These are phyloP conservation scores for Crocodylus rhombifer DNA, from an alignment of 2,797 vertebrate genomes.

Conservation along the genomic window DNA sequence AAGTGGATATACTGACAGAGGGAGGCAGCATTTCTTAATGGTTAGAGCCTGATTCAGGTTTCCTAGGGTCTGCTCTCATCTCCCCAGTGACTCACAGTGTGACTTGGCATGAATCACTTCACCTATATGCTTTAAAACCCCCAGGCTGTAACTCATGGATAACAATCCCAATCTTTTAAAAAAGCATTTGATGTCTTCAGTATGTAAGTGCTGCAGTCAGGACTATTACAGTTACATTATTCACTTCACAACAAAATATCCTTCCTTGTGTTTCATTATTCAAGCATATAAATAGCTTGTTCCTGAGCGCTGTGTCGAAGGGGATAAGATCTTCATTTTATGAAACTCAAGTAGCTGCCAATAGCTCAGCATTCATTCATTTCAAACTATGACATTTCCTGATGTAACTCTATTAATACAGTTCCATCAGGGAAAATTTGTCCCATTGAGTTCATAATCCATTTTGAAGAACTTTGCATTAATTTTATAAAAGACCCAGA, in stretches of 20 bases:
- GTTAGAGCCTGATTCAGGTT: neutral
- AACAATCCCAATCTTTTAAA: neutral
- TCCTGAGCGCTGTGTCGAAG: neutral
- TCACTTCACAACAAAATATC: neutral
- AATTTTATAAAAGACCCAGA: neutral
- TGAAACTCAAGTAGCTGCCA: neutral
- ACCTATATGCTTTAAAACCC: neutral
- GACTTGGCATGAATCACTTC: neutral
- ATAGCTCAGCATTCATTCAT: slow-evolving; percentile 11
- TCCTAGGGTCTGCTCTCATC: neutral
- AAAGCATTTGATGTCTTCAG: neutral
- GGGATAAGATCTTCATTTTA: slow-evolving; percentile 8
- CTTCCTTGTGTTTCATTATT: neutral
- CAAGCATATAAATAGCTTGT: neutral
- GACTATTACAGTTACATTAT: neutral
- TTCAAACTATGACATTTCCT: slow-evolving; percentile 26
- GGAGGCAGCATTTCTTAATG: neutral
- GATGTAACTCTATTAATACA: slow-evolving; percentile 1
- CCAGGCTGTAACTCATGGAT: neutral
- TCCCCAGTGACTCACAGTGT: neutral
- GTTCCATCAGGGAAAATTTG: neutral
- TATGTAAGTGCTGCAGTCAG: neutral
- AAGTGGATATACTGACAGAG: neutral
- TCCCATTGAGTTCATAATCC: neutral
- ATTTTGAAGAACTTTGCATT: slow-evolving; percentile 42